These are phyloP conservation scores for Sarcophaga subvicina DNA, from an alignment of 2,888 invertebrate genomes.

Conservation along the genomic window DNA sequence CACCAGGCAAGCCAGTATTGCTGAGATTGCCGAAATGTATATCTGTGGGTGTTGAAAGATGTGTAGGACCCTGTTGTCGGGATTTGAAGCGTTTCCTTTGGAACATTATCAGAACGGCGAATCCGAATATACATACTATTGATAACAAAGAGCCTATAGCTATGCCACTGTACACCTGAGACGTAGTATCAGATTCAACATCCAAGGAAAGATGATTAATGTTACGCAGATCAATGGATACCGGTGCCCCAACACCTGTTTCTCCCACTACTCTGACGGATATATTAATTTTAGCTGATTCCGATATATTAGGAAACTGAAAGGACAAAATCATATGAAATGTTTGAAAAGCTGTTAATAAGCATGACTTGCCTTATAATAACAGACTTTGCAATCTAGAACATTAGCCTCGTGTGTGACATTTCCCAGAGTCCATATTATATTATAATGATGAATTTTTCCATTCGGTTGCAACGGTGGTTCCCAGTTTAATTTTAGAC, in stretches of 20 bases:
- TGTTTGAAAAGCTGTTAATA: not conserved
- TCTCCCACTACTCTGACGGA: conserved; percentile 81
- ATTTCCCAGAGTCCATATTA: conserved; percentile 80
- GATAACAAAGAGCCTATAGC: conserved; percentile 79
- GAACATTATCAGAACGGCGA: conserved; percentile 78
- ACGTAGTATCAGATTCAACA: conserved; percentile 72
- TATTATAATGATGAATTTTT: conserved; percentile 79
- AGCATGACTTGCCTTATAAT: conserved; percentile 74
- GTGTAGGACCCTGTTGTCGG: conserved; percentile 77
- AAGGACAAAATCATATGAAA: conserved; percentile 8
- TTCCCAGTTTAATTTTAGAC: conserved; percentile 79
- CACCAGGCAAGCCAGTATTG: conserved; percentile 76
- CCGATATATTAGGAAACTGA: conserved; percentile 80
- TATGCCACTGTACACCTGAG: conserved; percentile 79
- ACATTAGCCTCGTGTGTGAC: conserved; percentile 79
- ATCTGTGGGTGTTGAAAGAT: conserved; percentile 78
- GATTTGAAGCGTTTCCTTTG: conserved; percentile 79
- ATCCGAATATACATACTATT: conserved; percentile 76
- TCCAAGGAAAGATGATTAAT: conserved; percentile 74
- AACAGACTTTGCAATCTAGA: conserved; percentile 75
- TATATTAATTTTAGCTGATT: conserved; percentile 80
- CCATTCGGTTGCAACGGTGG: conserved; percentile 80
- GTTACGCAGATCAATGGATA: conserved; percentile 78
- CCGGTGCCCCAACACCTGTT: conserved; percentile 80
- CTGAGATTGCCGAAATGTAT: conserved; percentile 79